Percentiles rank a stretch among this genome's conserved stretches.
phyloP scores from a whole-genome alignment of 2,797 vertebrate genomes.

The Micromesistius poutassou region DNA sequence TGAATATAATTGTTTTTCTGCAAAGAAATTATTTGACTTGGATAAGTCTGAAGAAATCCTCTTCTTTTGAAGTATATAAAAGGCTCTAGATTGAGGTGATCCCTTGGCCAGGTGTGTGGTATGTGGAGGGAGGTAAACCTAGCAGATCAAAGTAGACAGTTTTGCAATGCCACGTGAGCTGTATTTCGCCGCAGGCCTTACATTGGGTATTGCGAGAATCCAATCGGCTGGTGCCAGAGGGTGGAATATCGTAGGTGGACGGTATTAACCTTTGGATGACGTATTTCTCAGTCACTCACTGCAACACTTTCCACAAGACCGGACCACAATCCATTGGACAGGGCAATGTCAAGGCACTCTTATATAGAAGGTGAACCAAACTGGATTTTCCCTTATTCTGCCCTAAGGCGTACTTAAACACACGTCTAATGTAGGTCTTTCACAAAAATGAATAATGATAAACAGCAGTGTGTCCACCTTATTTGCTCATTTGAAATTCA shows the following conservation, averaged over 20 bases:
- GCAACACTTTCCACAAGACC: background rate
- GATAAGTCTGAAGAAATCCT: background rate
- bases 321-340: background rate
- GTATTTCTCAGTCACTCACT: background rate
- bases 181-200: slow-evolving; percentile 10
- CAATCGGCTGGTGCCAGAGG: slow-evolving; percentile 13
- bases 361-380: background rate
- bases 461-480: no score
- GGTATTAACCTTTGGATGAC: background rate
- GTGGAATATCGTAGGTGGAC: background rate
- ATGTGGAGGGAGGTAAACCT: background rate
- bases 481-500: background rate
- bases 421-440: background rate
- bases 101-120: background rate
- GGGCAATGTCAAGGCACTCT: background rate
- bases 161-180: slow-evolving; percentile 16
- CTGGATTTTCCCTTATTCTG: background rate
- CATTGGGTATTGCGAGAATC: slow-evolving; percentile 19
- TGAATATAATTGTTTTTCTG: background rate
- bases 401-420: background rate
- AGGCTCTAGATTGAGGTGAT: background rate
- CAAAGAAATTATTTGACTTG: background rate
- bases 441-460: no score
- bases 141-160: slow-evolving; percentile 31
- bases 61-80: background rate